phyloP scores from a whole-genome alignment of 2,113 vertebrate genomes.

The Tachycineta bicolor region DNA sequence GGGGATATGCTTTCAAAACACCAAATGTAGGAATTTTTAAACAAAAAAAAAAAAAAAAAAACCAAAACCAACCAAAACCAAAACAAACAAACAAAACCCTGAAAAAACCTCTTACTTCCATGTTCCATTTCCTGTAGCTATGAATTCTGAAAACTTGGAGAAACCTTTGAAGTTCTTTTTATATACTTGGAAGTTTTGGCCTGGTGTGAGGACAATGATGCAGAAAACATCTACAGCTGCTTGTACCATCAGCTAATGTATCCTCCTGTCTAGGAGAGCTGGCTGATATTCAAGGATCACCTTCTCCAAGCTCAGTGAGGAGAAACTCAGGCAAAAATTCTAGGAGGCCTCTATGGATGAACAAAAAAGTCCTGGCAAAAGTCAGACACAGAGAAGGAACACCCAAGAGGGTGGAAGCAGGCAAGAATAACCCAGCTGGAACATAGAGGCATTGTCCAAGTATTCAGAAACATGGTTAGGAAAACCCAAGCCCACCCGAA shows the following conservation, averaged over 20 bases:
- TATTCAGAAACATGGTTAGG: not conserved
- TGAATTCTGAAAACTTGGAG: not conserved
- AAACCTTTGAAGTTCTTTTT: not conserved
- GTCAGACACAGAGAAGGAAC: not conserved
- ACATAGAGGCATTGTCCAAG: not conserved
- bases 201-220: not conserved
- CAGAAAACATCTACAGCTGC: not conserved
- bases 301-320: not conserved
- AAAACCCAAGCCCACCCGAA: not conserved
- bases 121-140: not conserved
- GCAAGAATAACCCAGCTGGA: not conserved
- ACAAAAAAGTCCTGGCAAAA: not conserved
- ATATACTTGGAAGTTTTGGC: not conserved
- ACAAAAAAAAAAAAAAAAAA: too few species aligned
- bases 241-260: not conserved
- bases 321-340: not conserved
- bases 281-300: not conserved
- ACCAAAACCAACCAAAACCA: too few species aligned
- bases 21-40: not conserved
- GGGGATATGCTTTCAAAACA: not conserved
- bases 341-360: not conserved
- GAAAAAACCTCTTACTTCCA: not conserved
- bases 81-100: too few species aligned
- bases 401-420: not conserved
- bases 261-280: not conserved